Base-by-base conservation (phyloP, 2,797 vertebrate species). In the Delichon dasypus region DNA sequence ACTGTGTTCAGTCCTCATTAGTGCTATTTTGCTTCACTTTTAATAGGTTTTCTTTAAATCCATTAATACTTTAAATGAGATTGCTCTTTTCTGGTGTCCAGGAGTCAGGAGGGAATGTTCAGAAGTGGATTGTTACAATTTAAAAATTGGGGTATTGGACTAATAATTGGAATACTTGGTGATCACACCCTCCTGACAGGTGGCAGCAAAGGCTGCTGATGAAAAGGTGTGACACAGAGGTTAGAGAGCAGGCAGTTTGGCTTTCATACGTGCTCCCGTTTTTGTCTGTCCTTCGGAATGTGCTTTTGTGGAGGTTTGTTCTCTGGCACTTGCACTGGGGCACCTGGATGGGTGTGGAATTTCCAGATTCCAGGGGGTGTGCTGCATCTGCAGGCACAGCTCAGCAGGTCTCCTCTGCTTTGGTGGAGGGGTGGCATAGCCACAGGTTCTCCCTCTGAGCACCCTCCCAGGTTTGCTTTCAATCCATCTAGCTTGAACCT, bases 1-100 rank as follows among this genome's bases (percentile, higher is more conserved):
- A 8, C 47, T 54, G 32, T 38, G 19, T 85, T 91, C 70, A 89
- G 91, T 77, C 62, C 62, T 88, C 34, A 70, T 95, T 90, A 94
- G 60, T 72, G 66, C 65, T 93, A 25, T 81, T 87, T 87, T 85
- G 60, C 66, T 93, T 90, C 70, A 74, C 83, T 94, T 96, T 20
- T 75, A 95, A 91, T 73, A 82, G 95, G 53, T 95, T 91, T 95
- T 77, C 57, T 80, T 93, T 87, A 90, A 90, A 89, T 84, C 83
- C 73, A 45, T 80, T 95, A 89, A 61, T 92, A 54, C n/a, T 92
- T 42, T 67, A 76, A 94, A 89, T 79, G 51, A 54, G 83, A 92
- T 90, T 93, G 67, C 34, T 70, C 42, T 64, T 85, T 92, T 92
- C 67, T 67, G n/a, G 67, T 68, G 67, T 74, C 64, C 47, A 74